A percentile compares a stretch with the other conserved stretches of the same genome.
These are phyloP conservation scores for Coregonus suidteri DNA, from an alignment of 2,797 vertebrate genomes.

Conservation along the genomic window DNA sequence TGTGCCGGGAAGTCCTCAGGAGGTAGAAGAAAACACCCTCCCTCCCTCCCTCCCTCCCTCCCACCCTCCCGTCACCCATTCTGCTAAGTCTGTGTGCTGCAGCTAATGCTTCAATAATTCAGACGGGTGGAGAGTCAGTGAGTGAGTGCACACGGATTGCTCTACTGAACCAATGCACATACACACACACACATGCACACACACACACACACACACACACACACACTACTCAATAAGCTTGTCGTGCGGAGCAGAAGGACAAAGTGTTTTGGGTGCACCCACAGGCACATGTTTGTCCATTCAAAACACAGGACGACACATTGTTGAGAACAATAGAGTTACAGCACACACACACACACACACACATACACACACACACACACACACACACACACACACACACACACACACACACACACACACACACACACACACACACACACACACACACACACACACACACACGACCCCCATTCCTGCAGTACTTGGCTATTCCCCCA, in stretches of 20 bases:
- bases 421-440: conserved; percentile 27
- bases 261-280: conserved; percentile 9
- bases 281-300: conserved; percentile 14
- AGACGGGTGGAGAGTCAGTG: conserved; percentile 42
- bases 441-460: conserved; percentile 42
- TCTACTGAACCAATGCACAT: conserved; percentile 18
- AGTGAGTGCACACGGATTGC: conserved; percentile 17
- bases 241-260: conserved; percentile 5
- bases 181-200: conserved; percentile 27
- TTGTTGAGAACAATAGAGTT: neutral
- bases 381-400: conserved; percentile 42
- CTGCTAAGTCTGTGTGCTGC: conserved; percentile 49
- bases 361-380: conserved; percentile 31
- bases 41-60: neutral
- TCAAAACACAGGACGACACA: neutral
- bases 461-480: conserved; percentile 50
- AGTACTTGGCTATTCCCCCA: conserved; percentile 68
- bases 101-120: conserved; percentile 72
- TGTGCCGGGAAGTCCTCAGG: conserved; percentile 55
- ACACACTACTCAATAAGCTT: conserved; percentile 24
- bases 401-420: conserved; percentile 33
- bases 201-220: conserved; percentile 25
- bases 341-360: conserved; percentile 28
- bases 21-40: conserved; percentile 51
- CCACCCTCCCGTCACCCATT: conserved; percentile 33